Base-by-base conservation (phyloP, 2,888 invertebrate genomes). In the Iselma pallidipennis region DNA sequence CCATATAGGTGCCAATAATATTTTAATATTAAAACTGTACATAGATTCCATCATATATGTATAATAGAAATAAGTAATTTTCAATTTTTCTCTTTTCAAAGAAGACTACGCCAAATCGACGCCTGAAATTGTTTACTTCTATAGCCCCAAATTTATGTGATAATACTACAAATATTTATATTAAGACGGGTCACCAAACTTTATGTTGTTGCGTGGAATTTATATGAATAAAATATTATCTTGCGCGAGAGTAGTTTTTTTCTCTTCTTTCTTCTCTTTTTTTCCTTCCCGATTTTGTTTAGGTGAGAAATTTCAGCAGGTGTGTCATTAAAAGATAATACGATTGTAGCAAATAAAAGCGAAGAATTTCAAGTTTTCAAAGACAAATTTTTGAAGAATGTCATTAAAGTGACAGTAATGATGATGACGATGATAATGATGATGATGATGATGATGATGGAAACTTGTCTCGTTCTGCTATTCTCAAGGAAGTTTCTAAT, bases 251-350 rank as follows among this genome's bases (percentile, higher is more conserved):
- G 19, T 21, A 21, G 19, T 42, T 42, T 42, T 29, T 1, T 29
- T 33, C 29, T 37, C 37, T 16, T 37, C 16, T 16, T 16, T 16
- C 5, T 16, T 37, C 16, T 14, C 1, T 4, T 2, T 23, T 45
- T 4, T n/a, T 5, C n/a, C 23, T 21, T 4, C 29, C 2, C 12
- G 19, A 6, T 9, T 45, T 21, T 45, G 21, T 45, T 45, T 45
- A 45, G 45, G 45, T 45, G 45, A 45, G 45, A 45, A 45, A 45
- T 45, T 45, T 21, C 45, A 45, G 45, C 45, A 45, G 45, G 45
- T 45, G 45, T 45, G 21, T 21, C 21, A 45, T 45, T 45, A 45
- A 45, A 45, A 21, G 45, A 45, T 45, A 45, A 21, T 45, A n/a
- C n/a, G n/a, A n/a, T 45, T 45, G 45, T 21, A 21, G n/a, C n/a